These are phyloP conservation scores for Anolis carolinensis DNA, from an alignment of 2,113 vertebrate species.

Conservation along the genomic window DNA sequence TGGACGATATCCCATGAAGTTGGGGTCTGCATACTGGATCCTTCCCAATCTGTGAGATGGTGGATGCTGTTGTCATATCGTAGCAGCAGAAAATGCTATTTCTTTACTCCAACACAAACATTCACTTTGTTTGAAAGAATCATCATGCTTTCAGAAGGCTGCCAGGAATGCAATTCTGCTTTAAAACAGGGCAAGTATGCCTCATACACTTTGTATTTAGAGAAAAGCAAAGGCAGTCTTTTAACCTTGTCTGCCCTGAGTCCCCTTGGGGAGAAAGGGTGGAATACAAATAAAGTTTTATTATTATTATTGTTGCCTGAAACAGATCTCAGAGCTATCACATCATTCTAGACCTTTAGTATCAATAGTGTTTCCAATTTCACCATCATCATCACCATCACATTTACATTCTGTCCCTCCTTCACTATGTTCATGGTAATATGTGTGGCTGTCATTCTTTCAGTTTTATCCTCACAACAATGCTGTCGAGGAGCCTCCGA, in stretches of 20 bases:
- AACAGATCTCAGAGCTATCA: background rate
- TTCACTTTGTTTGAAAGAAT: background rate
- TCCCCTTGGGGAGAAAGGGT: too few species aligned
- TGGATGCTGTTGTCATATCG: background rate
- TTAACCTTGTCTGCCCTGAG: too few species aligned
- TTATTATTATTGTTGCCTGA: too few species aligned
- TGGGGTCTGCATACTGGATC: background rate
- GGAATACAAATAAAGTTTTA: background rate
- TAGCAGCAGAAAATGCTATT: background rate
- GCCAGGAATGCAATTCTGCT: background rate
- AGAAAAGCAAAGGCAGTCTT: background rate
- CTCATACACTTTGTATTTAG: background rate
- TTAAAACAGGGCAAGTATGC: background rate
- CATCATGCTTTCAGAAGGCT: background rate
- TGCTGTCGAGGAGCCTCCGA: too few species aligned
- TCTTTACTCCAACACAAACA: background rate
- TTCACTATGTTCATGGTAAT: too few species aligned
- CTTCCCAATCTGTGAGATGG: background rate
- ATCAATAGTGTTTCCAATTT: fast-evolving
- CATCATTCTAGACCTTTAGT: background rate
- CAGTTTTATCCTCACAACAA: too few species aligned
- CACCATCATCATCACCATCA: too few species aligned
- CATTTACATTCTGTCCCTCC: too few species aligned
- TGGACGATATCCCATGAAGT: background rate
- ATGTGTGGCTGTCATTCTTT: too few species aligned